These are phyloP conservation scores for Hesperophylax magnus DNA, from an alignment of 1,140 invertebrate species.

Conservation along the genomic window DNA sequence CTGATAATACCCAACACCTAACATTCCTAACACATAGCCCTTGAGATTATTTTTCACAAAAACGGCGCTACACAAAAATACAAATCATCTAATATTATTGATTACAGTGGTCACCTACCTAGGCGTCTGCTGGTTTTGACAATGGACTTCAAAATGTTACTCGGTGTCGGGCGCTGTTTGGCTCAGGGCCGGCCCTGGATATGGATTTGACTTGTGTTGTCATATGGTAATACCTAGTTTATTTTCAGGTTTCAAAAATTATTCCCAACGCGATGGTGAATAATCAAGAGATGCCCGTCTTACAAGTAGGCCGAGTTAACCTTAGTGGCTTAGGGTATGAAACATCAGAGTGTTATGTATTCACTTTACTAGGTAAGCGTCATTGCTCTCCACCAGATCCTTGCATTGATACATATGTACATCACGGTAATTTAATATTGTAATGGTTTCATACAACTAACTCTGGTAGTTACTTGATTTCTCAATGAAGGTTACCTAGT, in stretches of 20 bases:
- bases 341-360: constrained; percentile 21
- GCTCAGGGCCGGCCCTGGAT: too few relatives aligned
- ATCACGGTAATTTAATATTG: background rate
- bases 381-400: background rate
- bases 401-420: background rate
- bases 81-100: too few relatives aligned
- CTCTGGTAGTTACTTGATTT: background rate
- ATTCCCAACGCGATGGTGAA: constrained; percentile 22
- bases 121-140: too few relatives aligned
- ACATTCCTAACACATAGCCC: too few relatives aligned
- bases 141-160: too few relatives aligned
- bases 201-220: too few relatives aligned
- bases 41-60: too few relatives aligned
- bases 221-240: background rate
- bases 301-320: constrained; percentile 19
- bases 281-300: constrained; percentile 14
- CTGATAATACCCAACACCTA: too few relatives aligned
- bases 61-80: too few relatives aligned
- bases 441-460: background rate
- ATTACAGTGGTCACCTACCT: too few relatives aligned
- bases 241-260: constrained; percentile 23
- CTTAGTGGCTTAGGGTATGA: background rate
- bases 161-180: too few relatives aligned
- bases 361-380: constrained; percentile 25
- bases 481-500: constrained; percentile 64